These are phyloP conservation scores for Cylas formicarius DNA, from an alignment of 1,140 invertebrate species.

Conservation along the genomic window DNA sequence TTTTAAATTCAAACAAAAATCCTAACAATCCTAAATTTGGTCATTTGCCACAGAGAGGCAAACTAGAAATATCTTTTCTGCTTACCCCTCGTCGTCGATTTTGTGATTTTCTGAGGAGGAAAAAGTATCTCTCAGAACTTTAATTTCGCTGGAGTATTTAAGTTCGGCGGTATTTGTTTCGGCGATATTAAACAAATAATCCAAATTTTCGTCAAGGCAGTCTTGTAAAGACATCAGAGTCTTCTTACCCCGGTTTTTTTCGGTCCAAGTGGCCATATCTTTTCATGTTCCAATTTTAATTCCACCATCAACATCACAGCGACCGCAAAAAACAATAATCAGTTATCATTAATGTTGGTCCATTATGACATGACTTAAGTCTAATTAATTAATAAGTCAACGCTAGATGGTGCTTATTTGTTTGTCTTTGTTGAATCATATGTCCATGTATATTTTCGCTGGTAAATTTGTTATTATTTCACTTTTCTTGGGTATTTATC, in stretches of 20 bases:
- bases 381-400: constrained; percentile 4
- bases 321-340: constrained; percentile 22
- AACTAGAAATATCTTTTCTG: constrained; percentile 3
- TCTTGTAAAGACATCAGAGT: constrained; percentile 47
- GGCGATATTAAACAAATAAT: constrained; percentile 47
- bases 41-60: constrained; percentile 12
- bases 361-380: constrained; percentile 16
- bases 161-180: constrained; percentile 9
- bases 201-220: constrained; percentile 50
- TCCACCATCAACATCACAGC: constrained; percentile 23
- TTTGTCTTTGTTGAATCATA: constrained; percentile 6
- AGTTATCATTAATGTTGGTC: constrained; percentile 1
- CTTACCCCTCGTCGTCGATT: constrained; percentile 27
- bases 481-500: too few species aligned
- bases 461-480: too few species aligned
- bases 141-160: constrained; percentile 15
- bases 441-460: neutral
- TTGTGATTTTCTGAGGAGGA: constrained; percentile 14
- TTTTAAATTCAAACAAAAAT: neutral
- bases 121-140: constrained; percentile 7
- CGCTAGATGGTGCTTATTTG: constrained; percentile 19
- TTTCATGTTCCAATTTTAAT: constrained; percentile 7
- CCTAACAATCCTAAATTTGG: constrained; percentile 21
- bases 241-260: too few species aligned
- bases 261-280: constrained; percentile 22